Base-by-base conservation (phyloP, 2,888 invertebrate species). In the Athalia circularis region DNA sequence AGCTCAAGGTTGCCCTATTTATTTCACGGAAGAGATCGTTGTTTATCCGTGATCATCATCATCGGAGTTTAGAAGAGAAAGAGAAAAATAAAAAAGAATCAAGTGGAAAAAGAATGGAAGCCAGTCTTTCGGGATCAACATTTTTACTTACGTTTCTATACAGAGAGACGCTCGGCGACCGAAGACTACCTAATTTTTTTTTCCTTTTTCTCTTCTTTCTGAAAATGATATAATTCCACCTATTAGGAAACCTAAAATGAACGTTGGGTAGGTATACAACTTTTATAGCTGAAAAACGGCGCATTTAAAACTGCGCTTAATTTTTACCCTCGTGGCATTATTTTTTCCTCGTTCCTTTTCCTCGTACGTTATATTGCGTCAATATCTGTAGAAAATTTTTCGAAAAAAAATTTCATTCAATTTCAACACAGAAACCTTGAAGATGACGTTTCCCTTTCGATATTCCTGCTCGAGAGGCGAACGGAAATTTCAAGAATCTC, bases 1-100 rank as follows among this genome's bases (percentile, higher is more conserved):
- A 48, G 74, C 64, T 80, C 83, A 86, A 86, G 85, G 85, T 85
- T 85, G 79, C 67, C 80, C 83, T 79, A 84, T 80, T 83, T 86
- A 83, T 81, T 87, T 83, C 83, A 85, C 81, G 82, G 83, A 85
- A 85, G 82, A 59, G 50, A n/a, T 61, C 50, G 61, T 70, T 78
- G 57, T 68, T 77, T 61, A 61, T 29, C 72, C 78, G 62, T 62
- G 61, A 70, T 64, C 74, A 65, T 74, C 62, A 52, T 74, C 68
- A 75, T 72, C 59, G 70, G 47, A 72, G 57, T 43, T 59, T 43
- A n/a, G 45, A 59, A 59, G 52, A 54, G 7, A 5, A 57, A 54
- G 11, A n/a, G n/a, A n/a, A n/a, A n/a, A n/a, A n/a, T n/a, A 54
- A 54, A 7, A 54, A 54, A n/a, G 7, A 4, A 54, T 43, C 13